These are phyloP conservation scores for Apteryx mantelli DNA, from an alignment of 2,113 vertebrate species.

Conservation along the genomic window DNA sequence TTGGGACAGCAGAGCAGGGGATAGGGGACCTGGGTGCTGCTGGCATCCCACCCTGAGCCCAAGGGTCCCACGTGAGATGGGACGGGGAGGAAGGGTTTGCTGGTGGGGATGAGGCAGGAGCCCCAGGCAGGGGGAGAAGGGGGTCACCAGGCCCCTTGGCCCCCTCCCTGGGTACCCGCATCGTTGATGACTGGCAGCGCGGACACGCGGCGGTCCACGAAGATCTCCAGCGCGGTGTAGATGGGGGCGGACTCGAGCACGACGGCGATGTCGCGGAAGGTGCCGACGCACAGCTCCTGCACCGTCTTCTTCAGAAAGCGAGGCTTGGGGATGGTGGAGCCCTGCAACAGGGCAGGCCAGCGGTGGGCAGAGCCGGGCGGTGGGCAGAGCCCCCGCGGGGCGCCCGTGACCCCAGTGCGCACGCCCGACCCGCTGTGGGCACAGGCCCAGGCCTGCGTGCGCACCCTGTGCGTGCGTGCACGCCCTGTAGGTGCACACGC, in stretches of 20 bases:
- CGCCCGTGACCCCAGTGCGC: too few species aligned
- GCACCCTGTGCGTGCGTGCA: too few species aligned
- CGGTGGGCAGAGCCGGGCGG: too few species aligned
- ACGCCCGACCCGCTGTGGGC: not conserved
- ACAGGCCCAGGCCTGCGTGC: not conserved
- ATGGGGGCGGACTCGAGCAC: slow-evolving; percentile 84
- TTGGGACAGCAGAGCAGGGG: not conserved
- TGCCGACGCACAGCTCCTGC: slow-evolving; percentile 89
- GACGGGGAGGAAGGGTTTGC: not conserved
- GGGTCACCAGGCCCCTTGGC: fast-evolving
- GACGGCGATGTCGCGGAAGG: slow-evolving; percentile 89
- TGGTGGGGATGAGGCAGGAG: not conserved
- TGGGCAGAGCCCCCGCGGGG: too few species aligned
- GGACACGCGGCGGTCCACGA: slow-evolving; percentile 92
- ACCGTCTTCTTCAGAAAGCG: slow-evolving; percentile 84
- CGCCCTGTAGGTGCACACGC: too few species aligned
- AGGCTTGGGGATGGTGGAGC: slow-evolving; percentile 83
- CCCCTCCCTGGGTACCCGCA: slow-evolving; percentile 73
- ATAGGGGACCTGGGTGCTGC: not conserved
- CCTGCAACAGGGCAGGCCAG: slow-evolving; percentile 63
- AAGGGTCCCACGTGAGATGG: not conserved
- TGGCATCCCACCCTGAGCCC: not conserved
- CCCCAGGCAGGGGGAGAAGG: not conserved
- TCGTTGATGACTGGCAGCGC: slow-evolving; percentile 91
- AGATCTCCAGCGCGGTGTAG: slow-evolving; percentile 87